A percentile compares a stretch with the other conserved stretches of the same genome.
Conservation (phyloP, 2,797 vertebrate species). For the Alauda arvensis region DNA sequence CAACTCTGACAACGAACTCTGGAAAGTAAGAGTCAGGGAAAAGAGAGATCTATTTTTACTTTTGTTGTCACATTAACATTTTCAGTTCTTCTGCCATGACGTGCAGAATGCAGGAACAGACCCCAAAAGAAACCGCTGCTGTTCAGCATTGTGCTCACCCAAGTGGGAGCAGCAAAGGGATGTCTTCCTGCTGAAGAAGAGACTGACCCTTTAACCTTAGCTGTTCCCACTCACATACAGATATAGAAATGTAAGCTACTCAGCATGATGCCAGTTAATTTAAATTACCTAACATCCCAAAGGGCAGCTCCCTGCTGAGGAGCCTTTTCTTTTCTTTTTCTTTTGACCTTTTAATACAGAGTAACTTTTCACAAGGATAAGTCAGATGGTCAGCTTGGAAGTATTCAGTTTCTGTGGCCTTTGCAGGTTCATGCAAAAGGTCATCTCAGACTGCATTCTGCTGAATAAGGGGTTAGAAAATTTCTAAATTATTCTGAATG, state of each 20-base stretch:
- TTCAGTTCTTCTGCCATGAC: background rate
- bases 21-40: background rate
- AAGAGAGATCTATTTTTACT: constrained; percentile 2
- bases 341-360: constrained; percentile 60
- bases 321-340: constrained; percentile 52
- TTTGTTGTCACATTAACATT: background rate
- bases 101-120: background rate
- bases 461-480: constrained; percentile 37
- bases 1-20: background rate
- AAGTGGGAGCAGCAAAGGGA: constrained; percentile 7
- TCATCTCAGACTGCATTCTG: constrained; percentile 25
- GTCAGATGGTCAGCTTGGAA: constrained; percentile 53
- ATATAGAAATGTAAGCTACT: constrained; percentile 64
- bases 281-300: constrained; percentile 64
- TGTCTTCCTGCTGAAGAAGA: constrained; percentile 29
- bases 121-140: background rate
- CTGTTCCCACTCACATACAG: constrained; percentile 56
- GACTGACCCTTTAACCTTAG: constrained; percentile 55
- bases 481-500: background rate
- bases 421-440: constrained; percentile 36
- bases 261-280: constrained; percentile 60
- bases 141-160: background rate
- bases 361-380: constrained; percentile 55
- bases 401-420: constrained; percentile 40
- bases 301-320: constrained; percentile 57